Base-by-base conservation (phyloP, 2,888 invertebrate genomes). In the Rhagonycha lutea region DNA sequence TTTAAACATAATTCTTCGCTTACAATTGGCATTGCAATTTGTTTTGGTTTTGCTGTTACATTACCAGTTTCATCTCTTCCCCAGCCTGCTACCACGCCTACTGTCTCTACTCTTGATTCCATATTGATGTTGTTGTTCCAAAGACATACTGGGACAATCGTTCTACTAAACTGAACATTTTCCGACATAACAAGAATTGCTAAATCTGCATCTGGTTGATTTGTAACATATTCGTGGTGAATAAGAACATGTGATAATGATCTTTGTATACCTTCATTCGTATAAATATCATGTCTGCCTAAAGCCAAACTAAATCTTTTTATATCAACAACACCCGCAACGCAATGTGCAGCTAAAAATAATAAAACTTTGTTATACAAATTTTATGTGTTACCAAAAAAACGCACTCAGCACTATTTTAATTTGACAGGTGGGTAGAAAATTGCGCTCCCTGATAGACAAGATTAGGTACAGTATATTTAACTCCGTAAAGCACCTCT, bases 131-230 rank as follows among this genome's bases (percentile, higher is more conserved):
- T 83, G 24, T 89, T 90, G 0, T 89, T 89, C 92, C 92, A 92
- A n/a, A 92, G 86, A 80, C 93, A 92, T 10, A 91, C 89, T 0
- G 92, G 91, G 28, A 90, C 86, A 67, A 92, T 91, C 83, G 88
- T 90, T 76, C 89, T 89, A 0, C 89, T 88, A 83, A 90, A 91
- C 8, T 87, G 85, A 0, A 90, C 89, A 0, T 87, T 82, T 62
- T 90, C 89, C 0, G 88, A 86, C 26, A 92, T 85, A 60, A 87
- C 88, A 73, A 92, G 83, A 12, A 92, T 86, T 0, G 91, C 90
- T 32, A 92, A 85, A 82, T 92, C 92, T 0, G 89, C 88, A 78
- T 89, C 89, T 83, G 89, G 91, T 0, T 89, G 89, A 0, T 89
- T 88, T 24, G 89, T 88, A 83, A 90, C 90, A 86, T 91, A 92